Percentiles rank a stretch among this genome's conserved stretches.
phyloP scores from a whole-genome alignment of 2,797 vertebrate species.

The Aeoliscus strigatus region DNA sequence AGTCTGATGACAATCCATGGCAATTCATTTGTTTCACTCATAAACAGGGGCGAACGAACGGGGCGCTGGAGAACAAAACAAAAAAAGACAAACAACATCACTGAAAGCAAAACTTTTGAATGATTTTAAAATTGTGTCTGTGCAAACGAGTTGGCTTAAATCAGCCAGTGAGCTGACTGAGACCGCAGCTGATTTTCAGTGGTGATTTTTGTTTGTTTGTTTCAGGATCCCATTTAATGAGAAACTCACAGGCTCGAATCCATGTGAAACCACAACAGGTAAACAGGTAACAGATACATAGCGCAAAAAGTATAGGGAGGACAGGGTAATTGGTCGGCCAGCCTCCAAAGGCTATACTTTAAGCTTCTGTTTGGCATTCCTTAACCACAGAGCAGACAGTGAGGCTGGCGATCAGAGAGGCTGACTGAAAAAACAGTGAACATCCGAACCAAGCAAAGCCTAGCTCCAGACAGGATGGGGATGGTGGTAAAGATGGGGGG shows the following conservation, averaged over 20 bases:
- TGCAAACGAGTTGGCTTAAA: no score
- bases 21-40: no score
- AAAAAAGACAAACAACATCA: no score
- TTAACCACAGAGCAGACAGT: conserved; percentile 74
- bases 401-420: conserved; percentile 28
- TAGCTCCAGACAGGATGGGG: conserved; percentile 71
- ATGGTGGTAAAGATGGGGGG: conserved; percentile 1
- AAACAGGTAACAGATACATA: no score
- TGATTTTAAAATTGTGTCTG: no score
- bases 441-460: conserved; percentile 80
- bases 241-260: conserved; percentile 35
- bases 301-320: conserved; percentile 89
- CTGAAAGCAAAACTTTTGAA: no score
- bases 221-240: no score
- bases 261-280: conserved; percentile 72
- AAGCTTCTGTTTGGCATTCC: conserved; percentile 86
- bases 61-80: no score
- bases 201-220: no score
- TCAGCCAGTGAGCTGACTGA: no score
- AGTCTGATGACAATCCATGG: conserved; percentile 30
- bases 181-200: no score
- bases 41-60: no score
- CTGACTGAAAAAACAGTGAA: conserved; percentile 25
- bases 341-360: conserved; percentile 83
- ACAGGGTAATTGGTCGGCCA: conserved; percentile 28